Conservation (phyloP, 2,888 invertebrate genomes). For the Sinhomidia bicolor region DNA sequence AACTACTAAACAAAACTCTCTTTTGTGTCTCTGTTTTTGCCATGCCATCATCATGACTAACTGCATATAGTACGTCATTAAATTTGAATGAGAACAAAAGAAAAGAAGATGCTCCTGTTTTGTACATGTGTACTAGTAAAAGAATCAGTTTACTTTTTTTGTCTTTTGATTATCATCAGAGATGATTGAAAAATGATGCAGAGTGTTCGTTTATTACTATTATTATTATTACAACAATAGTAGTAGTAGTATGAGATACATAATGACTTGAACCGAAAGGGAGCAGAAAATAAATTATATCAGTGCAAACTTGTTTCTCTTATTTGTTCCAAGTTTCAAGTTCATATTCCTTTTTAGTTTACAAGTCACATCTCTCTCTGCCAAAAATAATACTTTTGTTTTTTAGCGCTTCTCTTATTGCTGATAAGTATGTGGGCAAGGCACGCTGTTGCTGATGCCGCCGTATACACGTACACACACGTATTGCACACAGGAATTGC, state of each 20-base stretch:
- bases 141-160: not conserved
- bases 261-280: slow-evolving; percentile 14
- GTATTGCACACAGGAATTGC: slow-evolving; percentile 5
- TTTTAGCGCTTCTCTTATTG: too few species aligned
- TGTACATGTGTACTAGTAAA: not conserved
- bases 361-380: not conserved
- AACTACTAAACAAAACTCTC: too few species aligned
- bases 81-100: not conserved
- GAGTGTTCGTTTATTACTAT: too few species aligned
- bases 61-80: not conserved
- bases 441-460: not conserved
- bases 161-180: not conserved
- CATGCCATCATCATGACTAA: too few species aligned
- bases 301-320: too few species aligned
- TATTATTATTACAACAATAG: too few species aligned
- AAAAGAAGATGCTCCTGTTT: not conserved
- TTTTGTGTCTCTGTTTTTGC: too few species aligned
- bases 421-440: too few species aligned
- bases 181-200: not conserved
- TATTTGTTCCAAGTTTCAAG: not conserved
- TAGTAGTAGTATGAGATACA: not conserved
- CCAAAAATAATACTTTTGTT: too few species aligned
- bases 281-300: slow-evolving; percentile 6
- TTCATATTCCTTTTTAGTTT: not conserved
- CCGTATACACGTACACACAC: not conserved